Base-by-base conservation (phyloP, 2,113 vertebrate genomes). In the Petrocephalus microphthalmus region DNA sequence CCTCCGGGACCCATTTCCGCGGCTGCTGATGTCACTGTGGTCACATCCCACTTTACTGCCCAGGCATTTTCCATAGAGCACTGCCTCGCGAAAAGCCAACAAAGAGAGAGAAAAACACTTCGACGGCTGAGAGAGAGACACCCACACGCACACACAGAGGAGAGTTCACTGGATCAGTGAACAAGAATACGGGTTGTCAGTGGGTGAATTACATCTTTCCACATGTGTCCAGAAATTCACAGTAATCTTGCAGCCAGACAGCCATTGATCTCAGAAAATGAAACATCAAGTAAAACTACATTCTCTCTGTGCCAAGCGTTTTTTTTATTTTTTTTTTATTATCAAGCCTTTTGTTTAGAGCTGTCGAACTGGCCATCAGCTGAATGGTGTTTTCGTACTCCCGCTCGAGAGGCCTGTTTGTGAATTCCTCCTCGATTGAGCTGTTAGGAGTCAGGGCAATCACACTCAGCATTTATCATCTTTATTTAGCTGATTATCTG, bases 261-360 rank as follows among this genome's bases (percentile, higher is more conserved):
- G 51, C 51, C 84, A 52, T 29, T 54, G 45, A 85, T 53, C 47
- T 85, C 84, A 85, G 84, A 85, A 85, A 85, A 53, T 85, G 51
- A 85, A 54, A 53, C 42, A 52, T 53, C 51, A 85, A 52, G n/a
- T 54, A 37, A 52, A 85, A 29, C n/a, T 5, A 10, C 49, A 29
- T 33, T 52, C 47, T 54, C 51, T 54, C 15, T 19, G 19, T 83
- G 81, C 45, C 81, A 83, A 47, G 71, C 53, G 29, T 84, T 22
- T 33, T 85, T 85, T 52, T 53, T 29, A 51, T 22, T 33, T 85
- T 85, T 52, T 53, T 29, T 53, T 13, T 29, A 67, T 53, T 49
- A 85, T 54, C 84, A 52, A 29, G 51, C 29, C 29, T 29, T 54
- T 85, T 85, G 84, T 86, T 86, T 86, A 54, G 53, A 25, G 57